Conservation (phyloP, 1,140 invertebrate species). For the Kradibia gibbosae region DNA sequence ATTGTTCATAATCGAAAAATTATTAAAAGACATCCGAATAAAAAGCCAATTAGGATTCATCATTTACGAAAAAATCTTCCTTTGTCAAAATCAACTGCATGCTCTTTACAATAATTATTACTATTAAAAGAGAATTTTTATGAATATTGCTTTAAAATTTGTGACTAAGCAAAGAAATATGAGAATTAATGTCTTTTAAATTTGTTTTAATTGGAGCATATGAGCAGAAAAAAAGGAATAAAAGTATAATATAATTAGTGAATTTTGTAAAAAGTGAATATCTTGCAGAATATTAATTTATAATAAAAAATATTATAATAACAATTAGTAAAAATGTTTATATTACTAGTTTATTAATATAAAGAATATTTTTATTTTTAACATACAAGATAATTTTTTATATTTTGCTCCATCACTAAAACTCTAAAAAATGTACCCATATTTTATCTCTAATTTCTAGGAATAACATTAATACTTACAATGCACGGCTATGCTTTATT, state of each 20-base stretch:
- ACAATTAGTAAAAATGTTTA: no score
- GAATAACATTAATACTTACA: no score
- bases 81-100: constrained; percentile 63
- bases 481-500: no score
- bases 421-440: no score
- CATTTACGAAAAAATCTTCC: constrained; percentile 59
- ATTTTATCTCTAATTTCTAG: no score
- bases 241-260: no score
- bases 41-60: constrained; percentile 59
- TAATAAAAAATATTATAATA: not conserved
- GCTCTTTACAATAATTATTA: constrained; percentile 60
- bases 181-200: not conserved
- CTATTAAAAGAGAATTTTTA: not conserved
- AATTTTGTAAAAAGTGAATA: not conserved
- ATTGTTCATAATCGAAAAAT: constrained; percentile 62
- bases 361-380: no score
- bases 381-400: no score
- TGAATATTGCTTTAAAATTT: not conserved
- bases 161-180: not conserved
- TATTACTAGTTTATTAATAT: no score
- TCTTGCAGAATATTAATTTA: not conserved
- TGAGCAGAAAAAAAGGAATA: no score
- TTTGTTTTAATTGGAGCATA: no score
- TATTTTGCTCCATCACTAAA: no score
- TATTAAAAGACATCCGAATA: constrained; percentile 64